Base-by-base conservation (phyloP, 2,797 vertebrate species). In the Acestrorhynchus altus region DNA sequence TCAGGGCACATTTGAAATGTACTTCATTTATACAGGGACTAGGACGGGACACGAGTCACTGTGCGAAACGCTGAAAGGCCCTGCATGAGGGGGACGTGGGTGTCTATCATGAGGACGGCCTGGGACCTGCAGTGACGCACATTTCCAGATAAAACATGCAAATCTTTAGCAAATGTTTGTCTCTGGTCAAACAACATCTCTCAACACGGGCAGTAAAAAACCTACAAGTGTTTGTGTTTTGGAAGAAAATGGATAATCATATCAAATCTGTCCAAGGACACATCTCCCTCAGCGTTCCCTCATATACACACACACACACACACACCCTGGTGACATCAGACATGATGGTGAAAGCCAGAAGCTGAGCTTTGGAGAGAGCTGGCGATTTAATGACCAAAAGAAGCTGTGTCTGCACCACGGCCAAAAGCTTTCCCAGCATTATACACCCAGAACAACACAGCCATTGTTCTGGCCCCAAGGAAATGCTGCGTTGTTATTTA, bases 391-490 rank as follows among this genome's bases (percentile, higher is more conserved):
- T 49, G 65, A 64, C 74, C 72, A 72, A 47, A 64, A 11, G 15
- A 46, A 31, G 40, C 67, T 75, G 70, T 10, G 10, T 26, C 47
- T 64, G 26, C 54, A 6, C 10, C 16, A 51, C 16, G 24, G 81
- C 73, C 85, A 81, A 78, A 83, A 69, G 61, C 60, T 68, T 47
- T 46, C 40, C 74, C 12, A 35, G 65, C 67, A 76, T 42, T 71
- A 73, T 72, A 79, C 60, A 28, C 40, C 8, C 16, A 11, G 46
- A 80, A 85, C 83, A 86, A 83, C 77, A 51, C 20, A 0, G 16
- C 69, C 47, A 75, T 83, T 84, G 83, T 86, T 83, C 51, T 42
- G 8, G 69, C 64, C 49, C 15, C 39, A 56, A 64, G 56, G 42
- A 80, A 76, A 74, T 72, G 79, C 65, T 70, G 70, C 76, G 56